Evolutionary conservation across 2,113 vertebrate genomes (phyloP).

Genomic region (Gallinago undulata): DNA sequence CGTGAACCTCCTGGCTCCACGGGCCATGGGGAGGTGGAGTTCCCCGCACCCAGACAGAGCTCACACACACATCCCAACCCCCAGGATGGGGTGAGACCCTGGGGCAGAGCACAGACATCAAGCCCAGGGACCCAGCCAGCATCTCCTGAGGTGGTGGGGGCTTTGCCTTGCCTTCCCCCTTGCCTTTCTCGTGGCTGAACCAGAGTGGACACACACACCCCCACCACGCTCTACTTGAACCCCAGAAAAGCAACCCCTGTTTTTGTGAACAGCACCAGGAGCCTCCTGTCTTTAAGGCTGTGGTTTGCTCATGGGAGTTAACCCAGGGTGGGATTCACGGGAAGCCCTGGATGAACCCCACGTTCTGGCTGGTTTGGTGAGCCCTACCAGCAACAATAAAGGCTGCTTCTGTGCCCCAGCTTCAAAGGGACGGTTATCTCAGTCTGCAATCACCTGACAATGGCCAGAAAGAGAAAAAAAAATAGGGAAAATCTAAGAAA

Average conservation of each 20-base stretch:
- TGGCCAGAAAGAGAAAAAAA: constrained; percentile 63
- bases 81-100: background rate
- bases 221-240: background rate
- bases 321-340: constrained; percentile 31
- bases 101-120: background rate
- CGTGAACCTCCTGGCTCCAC: background rate
- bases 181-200: background rate
- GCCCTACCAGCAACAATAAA: constrained; percentile 45
- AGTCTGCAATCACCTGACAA: constrained; percentile 75
- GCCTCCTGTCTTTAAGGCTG: background rate
- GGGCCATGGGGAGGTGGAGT: background rate
- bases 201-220: fast-evolving
- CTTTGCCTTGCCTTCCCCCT: background rate
- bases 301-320: constrained; percentile 33
- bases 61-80: background rate
- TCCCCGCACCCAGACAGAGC: background rate
- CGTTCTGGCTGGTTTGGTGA: constrained; percentile 36
- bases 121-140: background rate
- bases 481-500: constrained; percentile 66
- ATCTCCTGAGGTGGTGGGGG: background rate
- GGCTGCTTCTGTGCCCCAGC: constrained; percentile 67
- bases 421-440: constrained; percentile 70
- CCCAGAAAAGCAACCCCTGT: background rate
- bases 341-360: constrained; percentile 49
- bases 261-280: background rate